A percentile compares a stretch with the other conserved stretches of the same genome.
Evolutionary conservation across 1,140 invertebrate species (phyloP).

Genomic region (Platyscapa corneri): DNA sequence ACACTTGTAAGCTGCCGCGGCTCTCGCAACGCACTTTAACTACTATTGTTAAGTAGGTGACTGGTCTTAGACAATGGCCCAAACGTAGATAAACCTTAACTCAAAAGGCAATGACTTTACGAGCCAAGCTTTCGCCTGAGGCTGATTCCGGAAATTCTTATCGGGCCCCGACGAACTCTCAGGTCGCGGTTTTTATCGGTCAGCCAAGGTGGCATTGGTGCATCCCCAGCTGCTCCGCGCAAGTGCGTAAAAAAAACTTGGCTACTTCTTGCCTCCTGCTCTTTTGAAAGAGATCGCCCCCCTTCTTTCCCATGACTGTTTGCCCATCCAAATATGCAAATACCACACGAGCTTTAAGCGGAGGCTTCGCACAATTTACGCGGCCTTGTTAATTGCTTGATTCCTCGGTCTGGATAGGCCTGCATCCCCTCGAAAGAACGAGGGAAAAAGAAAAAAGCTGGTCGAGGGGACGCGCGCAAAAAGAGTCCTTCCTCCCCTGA

Average conservation of each 20-base stretch:
- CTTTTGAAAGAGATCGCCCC: background rate
- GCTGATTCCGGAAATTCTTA: background rate
- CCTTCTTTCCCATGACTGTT: background rate
- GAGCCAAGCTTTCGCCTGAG: no score
- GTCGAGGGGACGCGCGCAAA: background rate
- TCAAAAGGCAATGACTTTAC: background rate
- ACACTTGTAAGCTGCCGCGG: no score
- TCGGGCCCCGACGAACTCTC: background rate
- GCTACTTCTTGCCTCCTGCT: background rate
- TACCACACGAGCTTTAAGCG: background rate
- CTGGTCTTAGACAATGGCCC: no score
- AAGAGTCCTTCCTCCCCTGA: no score
- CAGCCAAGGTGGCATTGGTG: no score
- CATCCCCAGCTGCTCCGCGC: no score
- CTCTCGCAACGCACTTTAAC: background rate
- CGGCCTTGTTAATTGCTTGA: background rate
- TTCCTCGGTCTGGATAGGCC: background rate
- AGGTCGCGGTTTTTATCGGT: no score
- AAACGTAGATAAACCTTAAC: background rate
- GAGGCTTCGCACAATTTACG: background rate
- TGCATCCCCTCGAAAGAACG: background rate
- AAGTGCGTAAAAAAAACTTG: no score
- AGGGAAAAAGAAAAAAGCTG: background rate
- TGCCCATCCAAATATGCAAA: background rate
- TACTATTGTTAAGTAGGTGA: no score